Evolutionary conservation across 2,113 vertebrate genomes (phyloP).

Genomic region (Poecile atricapillus): DNA sequence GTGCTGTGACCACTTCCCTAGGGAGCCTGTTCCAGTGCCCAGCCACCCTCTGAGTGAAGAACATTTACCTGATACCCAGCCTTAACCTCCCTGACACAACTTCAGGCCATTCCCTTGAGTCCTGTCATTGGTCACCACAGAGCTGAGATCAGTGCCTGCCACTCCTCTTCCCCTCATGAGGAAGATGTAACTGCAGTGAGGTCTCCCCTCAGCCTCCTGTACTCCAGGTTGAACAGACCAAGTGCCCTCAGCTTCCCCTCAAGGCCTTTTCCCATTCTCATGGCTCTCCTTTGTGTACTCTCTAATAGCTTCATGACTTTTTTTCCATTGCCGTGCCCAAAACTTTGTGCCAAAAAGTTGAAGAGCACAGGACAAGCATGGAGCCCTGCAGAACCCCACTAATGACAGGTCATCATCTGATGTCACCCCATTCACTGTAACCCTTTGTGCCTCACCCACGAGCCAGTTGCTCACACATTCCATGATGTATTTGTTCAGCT

Average conservation of each 20-base stretch:
- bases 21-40: background rate
- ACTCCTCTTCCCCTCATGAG: background rate
- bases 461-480: background rate
- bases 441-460: fast-evolving
- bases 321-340: background rate
- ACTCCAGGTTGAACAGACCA: background rate
- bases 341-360: background rate
- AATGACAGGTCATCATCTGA: background rate
- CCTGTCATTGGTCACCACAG: background rate
- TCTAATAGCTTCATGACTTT: background rate
- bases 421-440: background rate
- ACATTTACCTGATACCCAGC: background rate
- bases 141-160: background rate
- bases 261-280: background rate
- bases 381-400: background rate
- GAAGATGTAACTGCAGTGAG: background rate
- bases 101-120: background rate
- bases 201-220: background rate
- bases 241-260: background rate
- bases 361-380: background rate
- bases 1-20: background rate
- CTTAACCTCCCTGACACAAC: background rate
- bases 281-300: background rate
- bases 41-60: background rate
- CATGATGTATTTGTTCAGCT: background rate